These are phyloP conservation scores for Heliconius hermathena DNA, from an alignment of 1,140 invertebrate species.

Conservation along the genomic window DNA sequence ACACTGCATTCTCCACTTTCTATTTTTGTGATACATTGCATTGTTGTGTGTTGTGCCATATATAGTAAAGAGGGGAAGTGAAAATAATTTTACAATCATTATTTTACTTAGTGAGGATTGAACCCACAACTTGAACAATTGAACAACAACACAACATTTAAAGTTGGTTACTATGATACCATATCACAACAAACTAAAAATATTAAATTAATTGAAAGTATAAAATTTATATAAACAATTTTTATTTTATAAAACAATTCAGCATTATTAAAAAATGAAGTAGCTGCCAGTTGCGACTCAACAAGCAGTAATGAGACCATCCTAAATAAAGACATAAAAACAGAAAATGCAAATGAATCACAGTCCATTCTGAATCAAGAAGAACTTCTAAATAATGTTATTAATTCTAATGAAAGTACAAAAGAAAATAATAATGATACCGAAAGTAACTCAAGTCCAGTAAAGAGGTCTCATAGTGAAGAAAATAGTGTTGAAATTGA, in stretches of 20 bases:
- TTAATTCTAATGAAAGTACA: background rate
- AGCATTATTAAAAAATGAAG: background rate
- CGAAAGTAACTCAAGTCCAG: background rate
- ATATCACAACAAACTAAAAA: too few species aligned
- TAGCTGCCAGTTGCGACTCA: background rate
- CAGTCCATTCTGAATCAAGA: background rate
- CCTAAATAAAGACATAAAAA: background rate
- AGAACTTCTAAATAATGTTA: background rate
- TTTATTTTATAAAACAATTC: background rate
- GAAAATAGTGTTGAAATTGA: background rate
- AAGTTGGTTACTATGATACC: too few species aligned
- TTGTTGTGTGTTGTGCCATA: too few species aligned
- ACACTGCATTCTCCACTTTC: too few species aligned
- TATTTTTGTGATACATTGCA: too few species aligned
- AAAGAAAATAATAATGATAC: background rate
- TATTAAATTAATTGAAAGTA: background rate
- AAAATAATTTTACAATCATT: too few species aligned
- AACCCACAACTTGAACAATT: too few species aligned
- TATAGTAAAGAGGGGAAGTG: too few species aligned
- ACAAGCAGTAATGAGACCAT: slow-evolving; percentile 9
- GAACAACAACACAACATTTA: too few species aligned
- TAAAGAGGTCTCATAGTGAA: slow-evolving; percentile 1
- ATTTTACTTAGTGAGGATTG: too few species aligned
- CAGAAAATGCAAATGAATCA: background rate
- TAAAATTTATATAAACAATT: background rate